Evolutionary conservation across 2,888 invertebrate genomes (phyloP).

Genomic region (Acanthosepion lycidas): DNA sequence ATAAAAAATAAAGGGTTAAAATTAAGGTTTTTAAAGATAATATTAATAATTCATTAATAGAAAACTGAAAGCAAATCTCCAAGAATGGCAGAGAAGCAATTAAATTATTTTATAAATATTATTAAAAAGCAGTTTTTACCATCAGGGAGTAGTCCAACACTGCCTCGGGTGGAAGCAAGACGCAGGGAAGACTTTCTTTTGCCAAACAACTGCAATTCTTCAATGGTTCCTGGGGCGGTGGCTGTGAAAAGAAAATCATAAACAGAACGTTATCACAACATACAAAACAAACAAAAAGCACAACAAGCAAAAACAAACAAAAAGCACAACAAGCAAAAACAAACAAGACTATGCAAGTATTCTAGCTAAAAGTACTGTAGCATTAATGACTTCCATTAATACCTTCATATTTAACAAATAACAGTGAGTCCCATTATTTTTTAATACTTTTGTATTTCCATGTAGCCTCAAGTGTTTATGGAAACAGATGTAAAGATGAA

Average conservation of each 20-base stretch:
- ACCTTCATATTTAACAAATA: no score
- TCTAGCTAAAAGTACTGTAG: not conserved
- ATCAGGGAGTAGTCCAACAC: conserved; percentile 62
- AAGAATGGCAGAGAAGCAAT: not conserved
- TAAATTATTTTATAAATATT: not conserved
- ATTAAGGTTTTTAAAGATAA: no score
- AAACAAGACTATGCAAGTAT: not conserved
- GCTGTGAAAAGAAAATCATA: conserved; percentile 76
- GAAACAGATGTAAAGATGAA: no score
- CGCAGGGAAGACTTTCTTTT: conserved; percentile 83
- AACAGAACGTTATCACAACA: not conserved
- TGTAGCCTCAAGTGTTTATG: no score
- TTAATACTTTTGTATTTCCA: no score
- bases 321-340: no score
- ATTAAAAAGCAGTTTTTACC: conserved; percentile 53
- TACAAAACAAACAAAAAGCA: no score
- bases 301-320: not conserved
- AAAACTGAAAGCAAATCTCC: not conserved
- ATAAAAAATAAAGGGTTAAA: no score
- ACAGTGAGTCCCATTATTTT: no score
- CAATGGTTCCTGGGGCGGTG: conserved; percentile 80
- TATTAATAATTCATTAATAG: not conserved
- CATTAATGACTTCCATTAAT: not conserved
- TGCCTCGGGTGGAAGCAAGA: conserved; percentile 83
- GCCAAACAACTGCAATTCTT: conserved; percentile 82